phyloP scores from a whole-genome alignment of 2,888 invertebrate species.

The Nowickia ferox region DNA sequence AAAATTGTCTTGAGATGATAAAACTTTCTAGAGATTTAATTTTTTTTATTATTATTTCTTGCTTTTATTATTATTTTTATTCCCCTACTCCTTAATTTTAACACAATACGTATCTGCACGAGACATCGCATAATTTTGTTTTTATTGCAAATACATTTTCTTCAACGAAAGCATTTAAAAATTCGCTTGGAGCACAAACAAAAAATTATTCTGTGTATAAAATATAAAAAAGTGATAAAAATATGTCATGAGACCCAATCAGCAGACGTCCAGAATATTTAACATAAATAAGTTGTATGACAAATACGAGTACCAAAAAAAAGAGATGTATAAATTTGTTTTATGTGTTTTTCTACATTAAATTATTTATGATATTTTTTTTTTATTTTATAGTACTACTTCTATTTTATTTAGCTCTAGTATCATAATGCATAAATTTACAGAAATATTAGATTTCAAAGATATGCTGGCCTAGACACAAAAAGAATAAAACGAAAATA shows the following conservation, averaged over 20 bases:
- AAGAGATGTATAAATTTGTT: conserved; percentile 7
- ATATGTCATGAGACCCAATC: neutral
- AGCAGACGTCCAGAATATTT: conserved; percentile 7
- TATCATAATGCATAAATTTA: neutral
- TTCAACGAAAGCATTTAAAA: conserved; percentile 17
- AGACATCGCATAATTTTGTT: conserved; percentile 58
- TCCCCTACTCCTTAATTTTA: neutral
- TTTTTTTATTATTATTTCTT: no score
- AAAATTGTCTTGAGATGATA: neutral
- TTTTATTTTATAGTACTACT: neutral
- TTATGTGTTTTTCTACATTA: neutral
- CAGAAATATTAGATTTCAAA: neutral
- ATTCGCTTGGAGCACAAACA: neutral
- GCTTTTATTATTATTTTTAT: no score
- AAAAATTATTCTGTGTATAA: neutral
- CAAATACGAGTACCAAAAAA: neutral
- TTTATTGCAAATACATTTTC: conserved; percentile 28
- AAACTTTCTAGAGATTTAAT: neutral
- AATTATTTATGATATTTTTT: neutral
- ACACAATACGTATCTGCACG: conserved; percentile 50
- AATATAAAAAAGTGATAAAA: neutral
- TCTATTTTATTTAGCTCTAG: neutral
- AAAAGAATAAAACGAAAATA: no score
- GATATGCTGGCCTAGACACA: no score
- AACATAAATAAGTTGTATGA: neutral